Conservation (phyloP, 2,113 vertebrate genomes). For the Engraulis encrasicolus region DNA sequence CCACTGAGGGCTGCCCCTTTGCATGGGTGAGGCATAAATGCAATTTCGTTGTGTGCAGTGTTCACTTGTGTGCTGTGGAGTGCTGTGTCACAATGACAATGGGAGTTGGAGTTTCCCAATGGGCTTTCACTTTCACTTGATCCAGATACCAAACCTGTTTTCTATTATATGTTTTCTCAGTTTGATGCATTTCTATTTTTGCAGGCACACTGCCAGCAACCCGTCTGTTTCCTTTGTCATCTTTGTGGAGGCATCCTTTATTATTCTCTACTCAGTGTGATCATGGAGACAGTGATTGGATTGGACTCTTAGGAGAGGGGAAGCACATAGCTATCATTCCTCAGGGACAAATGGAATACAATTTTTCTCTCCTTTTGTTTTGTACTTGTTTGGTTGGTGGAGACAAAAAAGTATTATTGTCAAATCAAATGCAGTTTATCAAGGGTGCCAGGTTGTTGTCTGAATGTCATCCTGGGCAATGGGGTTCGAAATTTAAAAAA, state of each 20-base stretch:
- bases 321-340: conserved; percentile 19
- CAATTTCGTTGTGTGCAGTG: no score
- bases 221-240: conserved; percentile 6
- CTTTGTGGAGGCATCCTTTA: neutral
- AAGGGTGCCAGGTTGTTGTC: conserved; percentile 50
- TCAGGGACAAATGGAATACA: conserved; percentile 3
- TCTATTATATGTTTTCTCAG: conserved; percentile 32
- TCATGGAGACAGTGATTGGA: conserved; percentile 37
- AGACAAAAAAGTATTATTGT: conserved; percentile 54
- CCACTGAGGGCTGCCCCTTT: no score
- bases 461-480: conserved; percentile 56
- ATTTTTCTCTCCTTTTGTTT: conserved; percentile 8
- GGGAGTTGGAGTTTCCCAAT: no score
- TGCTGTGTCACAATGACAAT: no score
- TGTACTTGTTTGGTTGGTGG: neutral
- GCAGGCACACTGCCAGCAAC: neutral
- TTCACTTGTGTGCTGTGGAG: no score
- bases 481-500: conserved; percentile 26
- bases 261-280: neutral
- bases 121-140: no score
- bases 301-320: neutral
- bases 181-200: conserved; percentile 22
- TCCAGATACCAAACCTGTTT: no score
- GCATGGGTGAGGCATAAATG: no score
- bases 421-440: conserved; percentile 57